These are phyloP conservation scores for Delphinapterus leucas DNA, from an alignment of 2,113 vertebrate species.

Conservation along the genomic window DNA sequence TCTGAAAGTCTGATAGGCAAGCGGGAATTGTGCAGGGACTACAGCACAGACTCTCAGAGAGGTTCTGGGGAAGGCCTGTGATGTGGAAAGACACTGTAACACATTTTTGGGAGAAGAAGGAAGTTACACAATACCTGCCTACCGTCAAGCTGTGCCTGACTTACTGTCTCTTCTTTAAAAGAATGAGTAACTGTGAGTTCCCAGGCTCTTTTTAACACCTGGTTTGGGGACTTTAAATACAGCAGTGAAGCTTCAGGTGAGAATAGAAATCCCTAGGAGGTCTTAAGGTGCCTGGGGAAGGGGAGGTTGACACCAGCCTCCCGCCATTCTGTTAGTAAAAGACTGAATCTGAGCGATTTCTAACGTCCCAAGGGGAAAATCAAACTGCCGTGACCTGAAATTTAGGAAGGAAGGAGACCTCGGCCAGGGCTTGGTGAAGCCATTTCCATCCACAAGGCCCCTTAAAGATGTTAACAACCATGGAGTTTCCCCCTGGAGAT, in stretches of 20 bases:
- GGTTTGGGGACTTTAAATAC: not conserved
- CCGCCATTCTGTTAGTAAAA: not conserved
- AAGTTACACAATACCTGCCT: fast-evolving
- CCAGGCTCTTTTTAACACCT: fast-evolving
- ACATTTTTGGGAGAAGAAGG: fast-evolving
- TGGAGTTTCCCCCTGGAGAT: fast-evolving
- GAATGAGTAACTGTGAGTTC: fast-evolving
- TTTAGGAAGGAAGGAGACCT: not conserved
- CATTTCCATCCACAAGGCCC: fast-evolving
- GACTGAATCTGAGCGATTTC: not conserved
- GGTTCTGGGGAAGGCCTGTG: fast-evolving
- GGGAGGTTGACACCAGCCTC: not conserved
- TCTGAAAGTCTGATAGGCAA: too few species aligned
- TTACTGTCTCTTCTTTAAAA: too few species aligned
- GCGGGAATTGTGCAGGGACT: fast-evolving
- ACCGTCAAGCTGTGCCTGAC: fast-evolving
- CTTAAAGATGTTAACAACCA: fast-evolving
- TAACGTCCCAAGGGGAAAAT: fast-evolving
- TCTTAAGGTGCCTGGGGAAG: fast-evolving
- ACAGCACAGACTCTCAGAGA: fast-evolving
- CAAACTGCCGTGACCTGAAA: fast-evolving
- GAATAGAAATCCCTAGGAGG: fast-evolving
- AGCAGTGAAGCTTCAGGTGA: fast-evolving
- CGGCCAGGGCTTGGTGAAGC: fast-evolving
- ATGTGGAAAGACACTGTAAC: fast-evolving